A percentile compares a stretch with the other conserved stretches of the same genome.
Conservation (phyloP, 2,113 vertebrate genomes). For the Chloroceryle aenea region DNA sequence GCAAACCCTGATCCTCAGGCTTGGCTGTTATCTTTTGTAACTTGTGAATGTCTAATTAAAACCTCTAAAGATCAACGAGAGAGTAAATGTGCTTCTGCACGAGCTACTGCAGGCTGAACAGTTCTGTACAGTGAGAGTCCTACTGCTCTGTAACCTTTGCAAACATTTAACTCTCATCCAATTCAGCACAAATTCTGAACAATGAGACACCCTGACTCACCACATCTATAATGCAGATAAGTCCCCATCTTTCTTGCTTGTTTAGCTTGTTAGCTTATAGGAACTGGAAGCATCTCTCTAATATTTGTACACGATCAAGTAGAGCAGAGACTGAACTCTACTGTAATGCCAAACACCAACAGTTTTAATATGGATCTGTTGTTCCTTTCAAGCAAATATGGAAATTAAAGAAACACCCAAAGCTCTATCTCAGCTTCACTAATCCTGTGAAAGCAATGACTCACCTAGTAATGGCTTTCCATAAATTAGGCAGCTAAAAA, state of each 20-base stretch:
- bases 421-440: slow-evolving; percentile 15
- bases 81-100: neutral
- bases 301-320: neutral
- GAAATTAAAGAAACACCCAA: slow-evolving; percentile 24
- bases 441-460: slow-evolving; percentile 63
- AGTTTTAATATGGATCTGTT: neutral
- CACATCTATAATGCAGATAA: neutral
- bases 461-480: slow-evolving; percentile 51
- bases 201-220: neutral
- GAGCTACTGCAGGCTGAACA: neutral
- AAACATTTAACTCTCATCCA: neutral
- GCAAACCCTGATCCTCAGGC: neutral
- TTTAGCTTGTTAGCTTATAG: neutral
- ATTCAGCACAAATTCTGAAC: neutral
- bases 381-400: slow-evolving; percentile 37
- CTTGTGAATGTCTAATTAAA: neutral
- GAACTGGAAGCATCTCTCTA: neutral
- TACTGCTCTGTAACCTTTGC: neutral
- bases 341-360: neutral
- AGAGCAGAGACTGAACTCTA: neutral
- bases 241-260: neutral
- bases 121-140: neutral
- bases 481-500: slow-evolving; percentile 66
- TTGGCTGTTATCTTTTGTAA: neutral
- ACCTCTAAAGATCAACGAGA: neutral